Base-by-base conservation (phyloP, 2,113 vertebrate genomes). In the Motacilla alba region DNA sequence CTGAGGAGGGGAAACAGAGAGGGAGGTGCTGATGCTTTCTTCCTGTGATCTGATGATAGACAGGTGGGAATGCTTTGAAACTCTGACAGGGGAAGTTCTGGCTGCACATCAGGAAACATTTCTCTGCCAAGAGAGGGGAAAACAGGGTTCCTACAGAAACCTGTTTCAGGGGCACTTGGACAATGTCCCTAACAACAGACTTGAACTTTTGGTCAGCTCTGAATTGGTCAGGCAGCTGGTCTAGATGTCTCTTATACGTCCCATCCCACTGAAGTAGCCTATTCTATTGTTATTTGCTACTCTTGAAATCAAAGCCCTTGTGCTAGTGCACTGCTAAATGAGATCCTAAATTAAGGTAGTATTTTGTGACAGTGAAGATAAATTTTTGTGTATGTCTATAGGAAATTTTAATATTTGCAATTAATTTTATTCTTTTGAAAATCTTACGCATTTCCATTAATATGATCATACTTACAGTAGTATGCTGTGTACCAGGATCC, bases 11-110 rank as follows among this genome's bases (percentile, higher is more conserved):
- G 23, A 72, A 53, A 15, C 30, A 52, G 76, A n/a, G 75, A 75
- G 12, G 8, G 50, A 53, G n/a, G 4, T 76, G 69, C 56, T 81
- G 63, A 43, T 37, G 23, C 33, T 22, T 52, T 59, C 44, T 53
- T 39, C 41, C 17, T 55, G 24, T 0, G 0, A n/a, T 66, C 31
- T 6, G 11, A 35, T 55, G 37, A 41, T 5, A 46, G 43, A 19
- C 4, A 12, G 0, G 0, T 53, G 39, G 49, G 39, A 76, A 27
- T 59, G n/a, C 31, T 90, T 76, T 56, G 30, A 37, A 90, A 50
- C n/a, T 52, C 37, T 26, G 14, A 28, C 2, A 10, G 13, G 7
- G 19, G 12, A 55, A 10, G 17, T 66, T 66, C 55, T 55, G 20
- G 7, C 46, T 60, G 19, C 16, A 44, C 9, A 10, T 72, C 20